Percentiles rank a stretch among this genome's conserved stretches.
Conservation (phyloP, 1,140 invertebrate species). For the Metaphire vulgaris region DNA sequence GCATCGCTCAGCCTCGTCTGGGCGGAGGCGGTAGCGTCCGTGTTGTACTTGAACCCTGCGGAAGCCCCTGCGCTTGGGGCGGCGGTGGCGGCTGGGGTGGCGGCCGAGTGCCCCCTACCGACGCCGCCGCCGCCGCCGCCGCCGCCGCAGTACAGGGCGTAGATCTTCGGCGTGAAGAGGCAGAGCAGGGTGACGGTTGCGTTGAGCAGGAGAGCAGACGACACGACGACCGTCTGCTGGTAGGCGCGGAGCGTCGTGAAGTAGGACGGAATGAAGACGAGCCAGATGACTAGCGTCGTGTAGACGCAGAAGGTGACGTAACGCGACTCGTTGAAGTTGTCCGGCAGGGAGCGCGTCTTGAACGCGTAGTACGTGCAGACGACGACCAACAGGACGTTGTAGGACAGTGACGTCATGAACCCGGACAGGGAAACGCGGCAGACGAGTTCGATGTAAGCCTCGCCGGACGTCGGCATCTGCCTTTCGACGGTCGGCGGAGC, state of each 20-base stretch:
- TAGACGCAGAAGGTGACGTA: slow-evolving; percentile 44
- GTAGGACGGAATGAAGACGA: slow-evolving; percentile 42
- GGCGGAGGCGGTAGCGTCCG: not conserved
- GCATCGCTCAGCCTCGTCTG: not conserved
- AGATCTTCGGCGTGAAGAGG: slow-evolving; percentile 39
- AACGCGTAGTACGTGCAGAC: slow-evolving; percentile 83
- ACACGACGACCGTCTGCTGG: slow-evolving; percentile 30
- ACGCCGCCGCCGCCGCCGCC: too few relatives aligned
- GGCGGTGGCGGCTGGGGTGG: too few relatives aligned
- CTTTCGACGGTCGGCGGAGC: not conserved
- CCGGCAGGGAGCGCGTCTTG: slow-evolving; percentile 52
- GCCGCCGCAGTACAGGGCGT: slow-evolving; percentile 39
- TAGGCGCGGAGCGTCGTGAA: slow-evolving; percentile 34
- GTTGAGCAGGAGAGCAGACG: slow-evolving; percentile 37
- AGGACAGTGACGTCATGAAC: slow-evolving; percentile 57
- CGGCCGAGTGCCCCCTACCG: too few relatives aligned
- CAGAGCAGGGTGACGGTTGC: slow-evolving; percentile 36
- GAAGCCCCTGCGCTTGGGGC: too few relatives aligned
- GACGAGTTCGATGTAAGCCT: slow-evolving; percentile 22
- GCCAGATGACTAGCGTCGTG: slow-evolving; percentile 41
- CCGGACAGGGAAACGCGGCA: slow-evolving; percentile 16
- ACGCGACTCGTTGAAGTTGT: slow-evolving; percentile 46
- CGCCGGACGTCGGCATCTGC: not conserved
- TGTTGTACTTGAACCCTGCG: not conserved
- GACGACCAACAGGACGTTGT: slow-evolving; percentile 77